A percentile compares a stretch with the other conserved stretches of the same genome.
These are phyloP conservation scores for Mus musculus DNA, from an alignment of 2,113 vertebrate genomes.

Conservation along the genomic window GRCm39 chr14:122127501-122128000, in stretches of 20 bases:
- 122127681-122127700: background rate
- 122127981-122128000: no score
- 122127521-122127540: background rate
- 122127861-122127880: background rate
- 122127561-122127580: background rate
- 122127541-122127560: background rate
- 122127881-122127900: background rate
- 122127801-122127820: background rate
- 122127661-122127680: background rate
- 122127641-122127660: background rate
- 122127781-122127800: background rate
- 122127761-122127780: background rate
- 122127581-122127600: background rate
- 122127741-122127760: background rate
- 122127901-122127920: background rate
- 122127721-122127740: background rate
- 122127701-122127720: background rate
- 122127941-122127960: no score
- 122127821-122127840: no score
- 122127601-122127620: background rate
- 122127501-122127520: no score
- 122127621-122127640: background rate
- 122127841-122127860: background rate
- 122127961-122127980: no score
- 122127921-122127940: no score